Base-by-base conservation (phyloP, 2,113 vertebrate species). In the Pundamilia nyererei region DNA sequence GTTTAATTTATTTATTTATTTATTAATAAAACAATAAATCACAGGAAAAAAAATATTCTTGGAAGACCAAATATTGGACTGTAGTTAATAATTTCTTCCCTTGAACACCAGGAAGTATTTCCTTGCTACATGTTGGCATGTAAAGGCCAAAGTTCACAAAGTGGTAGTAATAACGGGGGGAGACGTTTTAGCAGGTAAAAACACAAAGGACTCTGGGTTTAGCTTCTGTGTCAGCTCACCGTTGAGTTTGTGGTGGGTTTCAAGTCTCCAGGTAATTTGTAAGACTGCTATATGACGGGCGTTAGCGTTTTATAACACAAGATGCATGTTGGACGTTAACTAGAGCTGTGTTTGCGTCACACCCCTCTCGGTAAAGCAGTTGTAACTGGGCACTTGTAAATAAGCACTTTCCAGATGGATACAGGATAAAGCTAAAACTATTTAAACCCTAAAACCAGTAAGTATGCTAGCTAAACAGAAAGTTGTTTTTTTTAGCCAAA, bases 61-160 rank as follows among this genome's bases (percentile, higher is more conserved):
- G 70, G 70, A 29, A 11, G 9, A 26, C 24, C 70, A 75, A 72
- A 72, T 72, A 47, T n/a, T 80, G 49, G 47, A 17, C 68, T 53
- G 14, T 58, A 21, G 83, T 81, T 82, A 87, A 90, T 75, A 0
- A 90, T 90, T 90, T 11, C 3, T 79, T 55, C 6, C 29, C 19
- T 21, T 19, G n/a, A 49, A 83, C 3, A 75, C 45, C 58, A 55
- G 80, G 62, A 86, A 86, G 83, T 10, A 6, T 45, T 70, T 26
- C 12, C 3, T 14, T 60, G 1, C 10, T 7, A 7, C 31, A 77
- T 77, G 10, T 33, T 51, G 72, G 12, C 19, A 24, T 29, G 7
- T 80, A 14, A 88, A 81, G 86, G 72, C 77, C 81, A 77, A 77
- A 51, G 72, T 77, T 31, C 72, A 51, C 8, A 77, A 77, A 49